Percentiles rank a stretch among this genome's conserved stretches.
These are phyloP conservation scores for Anhinga rufa DNA, from an alignment of 2,113 vertebrate genomes.

Conservation along the genomic window DNA sequence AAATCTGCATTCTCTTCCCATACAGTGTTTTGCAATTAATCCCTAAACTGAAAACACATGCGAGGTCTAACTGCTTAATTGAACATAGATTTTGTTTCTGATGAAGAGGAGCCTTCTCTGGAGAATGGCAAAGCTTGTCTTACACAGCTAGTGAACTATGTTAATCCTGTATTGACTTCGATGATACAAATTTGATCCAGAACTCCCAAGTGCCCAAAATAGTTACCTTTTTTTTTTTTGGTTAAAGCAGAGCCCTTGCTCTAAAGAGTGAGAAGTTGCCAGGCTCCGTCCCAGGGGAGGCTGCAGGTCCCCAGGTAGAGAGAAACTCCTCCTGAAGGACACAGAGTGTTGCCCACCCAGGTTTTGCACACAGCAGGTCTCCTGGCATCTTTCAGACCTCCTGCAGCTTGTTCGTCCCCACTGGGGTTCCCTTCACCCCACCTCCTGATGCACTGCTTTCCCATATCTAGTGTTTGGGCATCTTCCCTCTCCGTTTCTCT, in stretches of 20 bases:
- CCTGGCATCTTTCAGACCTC: neutral
- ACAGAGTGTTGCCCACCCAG: neutral
- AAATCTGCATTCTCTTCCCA: neutral
- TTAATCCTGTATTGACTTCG: neutral
- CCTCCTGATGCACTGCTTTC: neutral
- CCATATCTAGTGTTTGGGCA: neutral
- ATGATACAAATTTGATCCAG: neutral
- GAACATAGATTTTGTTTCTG: neutral
- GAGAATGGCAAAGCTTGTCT: neutral
- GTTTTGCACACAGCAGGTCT: neutral
- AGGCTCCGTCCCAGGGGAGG: neutral
- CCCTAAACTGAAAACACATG: neutral
- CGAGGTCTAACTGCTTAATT: neutral
- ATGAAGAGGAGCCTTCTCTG: neutral
- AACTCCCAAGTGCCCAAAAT: neutral
- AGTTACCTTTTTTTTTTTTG: too few species aligned
- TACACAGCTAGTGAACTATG: neutral
- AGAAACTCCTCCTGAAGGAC: neutral
- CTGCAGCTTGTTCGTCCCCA: accelerated
- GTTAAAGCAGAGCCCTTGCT: neutral
- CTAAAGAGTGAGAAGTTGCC: neutral
- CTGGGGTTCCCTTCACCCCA: neutral
- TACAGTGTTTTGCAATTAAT: neutral
- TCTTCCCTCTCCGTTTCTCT: neutral
- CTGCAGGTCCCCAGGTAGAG: neutral